phyloP scores from a whole-genome alignment of 2,888 invertebrate species.

The Rhorus exstirpatorius region DNA sequence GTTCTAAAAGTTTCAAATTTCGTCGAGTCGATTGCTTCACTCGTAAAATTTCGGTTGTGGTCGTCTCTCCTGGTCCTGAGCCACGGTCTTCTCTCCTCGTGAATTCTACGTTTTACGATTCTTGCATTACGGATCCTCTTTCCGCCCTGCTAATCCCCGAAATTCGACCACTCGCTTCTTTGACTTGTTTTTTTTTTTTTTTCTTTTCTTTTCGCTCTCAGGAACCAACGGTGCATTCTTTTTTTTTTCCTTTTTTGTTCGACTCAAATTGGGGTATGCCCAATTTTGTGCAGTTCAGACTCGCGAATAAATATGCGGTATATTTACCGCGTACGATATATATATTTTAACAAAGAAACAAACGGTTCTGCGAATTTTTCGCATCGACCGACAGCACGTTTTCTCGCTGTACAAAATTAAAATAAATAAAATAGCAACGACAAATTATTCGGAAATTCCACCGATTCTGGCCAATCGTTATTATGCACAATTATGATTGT shows the following conservation, averaged over 20 bases:
- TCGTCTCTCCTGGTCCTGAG: not conserved
- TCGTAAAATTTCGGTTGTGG: slow-evolving; percentile 19
- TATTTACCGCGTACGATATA: no score
- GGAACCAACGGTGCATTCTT: slow-evolving; percentile 13
- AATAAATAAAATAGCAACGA: no score
- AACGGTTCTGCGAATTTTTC: no score
- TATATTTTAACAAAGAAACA: slow-evolving; percentile 12
- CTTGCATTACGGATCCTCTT: slow-evolving; percentile 4
- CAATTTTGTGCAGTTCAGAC: slow-evolving; percentile 5
- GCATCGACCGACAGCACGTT: no score
- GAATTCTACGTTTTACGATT: slow-evolving; percentile 12
- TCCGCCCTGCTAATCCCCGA: slow-evolving; percentile 11
- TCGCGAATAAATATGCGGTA: no score
- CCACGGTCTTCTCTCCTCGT: slow-evolving; percentile 1
- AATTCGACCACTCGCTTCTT: not conserved
- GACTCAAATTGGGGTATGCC: no score
- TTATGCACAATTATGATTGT: no score
- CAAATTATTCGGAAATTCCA: no score
- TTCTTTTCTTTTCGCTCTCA: not conserved
- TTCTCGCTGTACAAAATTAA: no score
- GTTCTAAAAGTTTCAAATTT: slow-evolving; percentile 6
- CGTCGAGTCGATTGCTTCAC: slow-evolving; percentile 26
- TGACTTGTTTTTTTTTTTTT: not conserved
- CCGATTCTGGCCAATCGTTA: no score
- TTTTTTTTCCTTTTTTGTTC: no score